Conservation (phyloP, 2,797 vertebrate species). For the Linurgus olivaceus region DNA sequence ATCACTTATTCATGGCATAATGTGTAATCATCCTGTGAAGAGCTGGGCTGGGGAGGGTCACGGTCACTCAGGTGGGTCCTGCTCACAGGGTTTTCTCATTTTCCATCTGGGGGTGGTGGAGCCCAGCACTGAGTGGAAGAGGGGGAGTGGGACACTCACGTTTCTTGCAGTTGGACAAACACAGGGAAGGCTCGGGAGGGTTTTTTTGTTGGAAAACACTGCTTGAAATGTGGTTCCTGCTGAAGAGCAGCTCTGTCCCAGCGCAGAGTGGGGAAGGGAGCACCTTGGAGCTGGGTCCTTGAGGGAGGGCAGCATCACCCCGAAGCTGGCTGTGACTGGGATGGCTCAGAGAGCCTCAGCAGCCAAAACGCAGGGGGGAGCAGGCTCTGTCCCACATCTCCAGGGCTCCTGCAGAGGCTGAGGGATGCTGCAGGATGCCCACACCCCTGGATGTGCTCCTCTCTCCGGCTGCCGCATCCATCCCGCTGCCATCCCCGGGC, state of each 20-base stretch:
- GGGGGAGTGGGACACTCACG: rapidly evolving
- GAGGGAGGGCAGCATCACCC: neutral
- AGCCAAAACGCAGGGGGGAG: neutral
- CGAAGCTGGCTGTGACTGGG: rapidly evolving
- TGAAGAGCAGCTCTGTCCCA: neutral
- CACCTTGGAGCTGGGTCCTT: rapidly evolving
- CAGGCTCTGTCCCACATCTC: rapidly evolving
- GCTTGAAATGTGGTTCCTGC: rapidly evolving
- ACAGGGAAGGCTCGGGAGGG: neutral
- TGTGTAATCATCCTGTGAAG: neutral
- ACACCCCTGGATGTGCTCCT: neutral
- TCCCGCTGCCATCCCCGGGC: rapidly evolving
- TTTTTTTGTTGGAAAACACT: neutral
- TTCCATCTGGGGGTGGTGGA: neutral
- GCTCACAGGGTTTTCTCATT: neutral
- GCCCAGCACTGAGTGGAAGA: rapidly evolving
- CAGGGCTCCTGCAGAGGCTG: neutral
- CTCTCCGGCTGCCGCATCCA: neutral
- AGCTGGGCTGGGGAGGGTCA: neutral
- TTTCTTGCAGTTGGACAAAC: neutral
- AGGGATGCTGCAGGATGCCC: neutral
- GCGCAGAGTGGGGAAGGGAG: neutral
- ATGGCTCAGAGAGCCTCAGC: rapidly evolving
- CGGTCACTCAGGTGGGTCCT: neutral
- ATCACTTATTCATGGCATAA: neutral